Evolutionary conservation across 2,888 invertebrate genomes (phyloP), one percentile per base, ranked within the genome.

Genomic region (Therioaphis trifolii): DNA sequence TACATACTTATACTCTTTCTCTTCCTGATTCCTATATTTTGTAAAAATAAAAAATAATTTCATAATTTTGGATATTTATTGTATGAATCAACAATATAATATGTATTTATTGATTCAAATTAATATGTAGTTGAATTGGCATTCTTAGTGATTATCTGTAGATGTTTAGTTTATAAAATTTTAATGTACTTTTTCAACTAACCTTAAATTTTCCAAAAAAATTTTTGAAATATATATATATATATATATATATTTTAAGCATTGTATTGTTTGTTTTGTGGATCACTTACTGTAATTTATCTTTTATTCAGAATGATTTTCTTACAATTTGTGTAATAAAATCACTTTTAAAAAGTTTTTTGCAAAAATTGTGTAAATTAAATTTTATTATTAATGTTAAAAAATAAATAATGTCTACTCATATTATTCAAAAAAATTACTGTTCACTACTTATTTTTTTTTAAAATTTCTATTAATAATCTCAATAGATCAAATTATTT

Each of bases 111-210:
- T 18, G 2, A 12, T 12, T 14, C 15, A 35, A 29, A 24, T 58
- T 2, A 18, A 52, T 52, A 18, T 52, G n/a, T 15, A 49, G 21
- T 77, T 0, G 24, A 77, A 52, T 68, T 1, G 24, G 52, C 24
- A 40, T 78, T 52, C 66, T 78, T 78, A 40, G 78, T 78, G n/a
- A 52, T 68, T 24, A 40, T 40, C 7, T 14, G 35, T 46, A 27
- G n/a, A 61, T 46, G 5, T 63, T 63, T 49, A 5, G 3, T 5
- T 35, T 35, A 35, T 35, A 35, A 35, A 35, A 35, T 5, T 5
- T 3, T 35, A 35, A 35, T 35, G 3, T 35, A 35, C 35, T 35
- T 35, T 5, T 35, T 35, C 35, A 35, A 7, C 7, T 35, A 35
- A 35, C 7, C 35, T 7, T 35, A 5, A 35, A 35, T 35, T 35